Evolutionary conservation across 2,888 invertebrate genomes (phyloP), one percentile per base, ranked within the genome.

Genomic region (Leucoptera coffeella): DNA sequence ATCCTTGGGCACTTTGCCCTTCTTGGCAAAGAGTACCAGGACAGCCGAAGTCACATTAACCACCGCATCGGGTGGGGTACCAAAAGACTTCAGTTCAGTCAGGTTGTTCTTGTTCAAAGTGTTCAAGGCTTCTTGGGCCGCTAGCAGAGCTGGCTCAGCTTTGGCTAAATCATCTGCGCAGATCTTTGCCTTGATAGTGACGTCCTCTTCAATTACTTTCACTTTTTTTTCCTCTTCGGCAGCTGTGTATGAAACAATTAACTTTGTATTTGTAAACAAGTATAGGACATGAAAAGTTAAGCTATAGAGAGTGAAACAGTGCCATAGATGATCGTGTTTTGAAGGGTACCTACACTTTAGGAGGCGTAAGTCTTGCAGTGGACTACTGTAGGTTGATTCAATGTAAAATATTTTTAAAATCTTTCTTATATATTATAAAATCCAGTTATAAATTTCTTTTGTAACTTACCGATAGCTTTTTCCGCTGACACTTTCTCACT

Each of bases 31-130:
- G n/a, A 95, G 62, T 3, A 92, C 88, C 37, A 92, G 74, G 3
- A 94, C 93, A 5, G 92, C 93, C 2, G 88, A 84, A 6, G 82
- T 80, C 0, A 94, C 93, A 40, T 80, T 85, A 1, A 87, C 83
- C 0, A 94, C 94, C 28, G 90, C 89, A 22, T 82, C 80, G 1
- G 92, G 91, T 4, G 95, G 95, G 4, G 89, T 80, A 1, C 91
- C 90, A 51, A 95, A 94, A 0, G 94, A 91, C 50, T 94, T 94
- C 46, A 95, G 57, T 60, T 96, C 95, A 0, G 94, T 94, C 36
- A 95, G 59, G 52, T 95, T 95, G 45, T 81, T 85, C 67, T 95
- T 95, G 47, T 95, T 93, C 13, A 95, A 58, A 0, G 94, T 94
- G 46, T 94, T 86, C 26, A 95, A 59, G 6, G 95, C 94, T 40